These are phyloP conservation scores for Molossus alvarezi DNA, from an alignment of 2,797 vertebrate genomes.

Conservation along the genomic window DNA sequence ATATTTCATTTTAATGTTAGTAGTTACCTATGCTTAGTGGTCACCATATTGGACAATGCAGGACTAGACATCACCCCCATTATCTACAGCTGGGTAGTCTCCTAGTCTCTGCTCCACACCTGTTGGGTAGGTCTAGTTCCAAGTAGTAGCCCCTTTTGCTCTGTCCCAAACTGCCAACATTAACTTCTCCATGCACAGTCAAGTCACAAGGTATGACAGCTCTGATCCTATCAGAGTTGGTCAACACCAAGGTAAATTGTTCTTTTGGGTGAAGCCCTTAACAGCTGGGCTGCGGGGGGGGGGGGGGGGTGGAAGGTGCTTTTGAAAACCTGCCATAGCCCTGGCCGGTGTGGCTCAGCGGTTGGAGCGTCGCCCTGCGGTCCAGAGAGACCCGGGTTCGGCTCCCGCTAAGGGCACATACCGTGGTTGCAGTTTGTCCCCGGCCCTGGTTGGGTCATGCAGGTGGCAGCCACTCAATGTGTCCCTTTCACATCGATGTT, in stretches of 20 bases:
- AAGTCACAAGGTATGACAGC: neutral
- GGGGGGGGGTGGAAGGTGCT: neutral
- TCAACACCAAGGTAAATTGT: constrained; percentile 37
- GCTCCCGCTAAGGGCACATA: too few species aligned
- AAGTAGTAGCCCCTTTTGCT: neutral
- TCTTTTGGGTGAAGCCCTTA: neutral
- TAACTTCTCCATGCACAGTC: neutral
- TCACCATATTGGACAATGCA: neutral
- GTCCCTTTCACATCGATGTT: too few species aligned
- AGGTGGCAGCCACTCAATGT: too few species aligned
- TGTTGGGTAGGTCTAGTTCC: neutral
- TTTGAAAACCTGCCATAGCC: neutral
- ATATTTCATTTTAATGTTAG: constrained; percentile 44
- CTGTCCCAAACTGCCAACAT: neutral
- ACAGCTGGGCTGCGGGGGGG: neutral
- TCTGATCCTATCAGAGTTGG: neutral
- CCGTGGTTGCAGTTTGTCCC: too few species aligned
- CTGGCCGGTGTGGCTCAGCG: too few species aligned
- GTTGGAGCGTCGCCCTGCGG: too few species aligned
- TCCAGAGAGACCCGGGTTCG: too few species aligned
- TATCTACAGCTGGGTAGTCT: too few species aligned
- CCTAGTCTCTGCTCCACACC: neutral
- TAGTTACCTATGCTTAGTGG: neutral
- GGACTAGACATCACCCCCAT: neutral
- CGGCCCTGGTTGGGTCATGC: too few species aligned